Evolutionary conservation across 2,113 vertebrate species (phyloP), one percentile per base, ranked within the genome.

Genomic region (Centrocercus urophasianus): DNA sequence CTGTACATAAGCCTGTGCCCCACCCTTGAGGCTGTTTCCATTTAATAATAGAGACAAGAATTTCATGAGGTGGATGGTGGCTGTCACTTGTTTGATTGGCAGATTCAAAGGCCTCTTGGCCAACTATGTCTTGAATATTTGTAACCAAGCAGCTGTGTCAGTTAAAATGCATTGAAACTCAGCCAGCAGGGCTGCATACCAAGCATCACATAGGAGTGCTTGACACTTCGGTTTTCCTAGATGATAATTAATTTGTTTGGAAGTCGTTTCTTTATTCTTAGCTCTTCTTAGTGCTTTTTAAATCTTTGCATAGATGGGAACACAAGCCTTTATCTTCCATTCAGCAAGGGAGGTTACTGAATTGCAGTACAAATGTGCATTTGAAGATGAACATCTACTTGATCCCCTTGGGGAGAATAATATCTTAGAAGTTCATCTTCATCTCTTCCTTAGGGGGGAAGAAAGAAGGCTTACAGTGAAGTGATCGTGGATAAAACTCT

Each of bases 401-500:
- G 38, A 0, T 69, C 5, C 30, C 6, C 13, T 56, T 1, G 45
- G 63, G 48, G 60, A 78, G 34, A 91, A 69, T 47, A 57, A 28
- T 34, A 57, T 61, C 27, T 16, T 10, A 38, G 50, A 36, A 22
- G 30, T 21, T 85, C 5, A 54, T 79, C 25, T 70, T 71, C 42
- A 54, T 57, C 32, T 78, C 28, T 52, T 10, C 25, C 69, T 79
- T 77, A 54, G 43, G 40, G 8, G 8, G 6, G 50, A 18, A 48
- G 50, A 13, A 24, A 20, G 11, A 32, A 59, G 32, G 32, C 30
- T 73, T 85, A 60, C 27, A 24, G 30, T 69, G 43, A 30, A 77
- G 21, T 0, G 0, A 18, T 80, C n/a, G 13, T 21, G 83, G 56
- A 17, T 45, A 34, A 70, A 45, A 48, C 10, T 16, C 16, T 48